Evolutionary conservation across 30 jellyfish, hydroid and myxozoan species (phyloP).

Genomic region (Chironex yamaguchii): DNA sequence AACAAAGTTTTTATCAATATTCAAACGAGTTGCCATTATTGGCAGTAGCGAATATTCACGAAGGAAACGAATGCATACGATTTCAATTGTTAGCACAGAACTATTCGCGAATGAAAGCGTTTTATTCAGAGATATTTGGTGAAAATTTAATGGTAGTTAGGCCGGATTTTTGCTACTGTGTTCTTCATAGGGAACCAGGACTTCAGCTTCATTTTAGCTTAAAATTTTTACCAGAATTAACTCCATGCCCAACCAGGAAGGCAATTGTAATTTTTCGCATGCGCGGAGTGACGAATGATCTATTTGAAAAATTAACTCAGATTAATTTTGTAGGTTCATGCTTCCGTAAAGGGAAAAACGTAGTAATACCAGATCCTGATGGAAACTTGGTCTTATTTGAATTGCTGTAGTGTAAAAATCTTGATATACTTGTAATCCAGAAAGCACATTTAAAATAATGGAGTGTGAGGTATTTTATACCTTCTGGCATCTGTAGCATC

Average conservation of each 20-base stretch:
- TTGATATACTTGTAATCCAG: too few relatives aligned
- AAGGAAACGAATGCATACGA: background rate
- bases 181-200: background rate
- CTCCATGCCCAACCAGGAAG: background rate
- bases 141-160: background rate
- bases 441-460: too few relatives aligned
- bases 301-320: background rate
- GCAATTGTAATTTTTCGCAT: background rate
- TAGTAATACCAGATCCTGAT: background rate
- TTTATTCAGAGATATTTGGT: background rate
- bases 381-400: background rate
- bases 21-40: background rate
- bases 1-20: background rate
- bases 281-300: background rate
- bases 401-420: background rate
- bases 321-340: background rate
- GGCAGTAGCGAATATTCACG: background rate
- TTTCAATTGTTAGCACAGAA: background rate
- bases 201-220: background rate
- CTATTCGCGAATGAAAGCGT: background rate
- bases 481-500: too few relatives aligned
- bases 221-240: background rate
- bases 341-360: background rate
- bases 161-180: background rate
- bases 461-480: too few relatives aligned